A percentile compares a stretch with the other conserved stretches of the same genome.
Conservation (phyloP, 2,888 invertebrate species). For the Ennomos quercinarius region DNA sequence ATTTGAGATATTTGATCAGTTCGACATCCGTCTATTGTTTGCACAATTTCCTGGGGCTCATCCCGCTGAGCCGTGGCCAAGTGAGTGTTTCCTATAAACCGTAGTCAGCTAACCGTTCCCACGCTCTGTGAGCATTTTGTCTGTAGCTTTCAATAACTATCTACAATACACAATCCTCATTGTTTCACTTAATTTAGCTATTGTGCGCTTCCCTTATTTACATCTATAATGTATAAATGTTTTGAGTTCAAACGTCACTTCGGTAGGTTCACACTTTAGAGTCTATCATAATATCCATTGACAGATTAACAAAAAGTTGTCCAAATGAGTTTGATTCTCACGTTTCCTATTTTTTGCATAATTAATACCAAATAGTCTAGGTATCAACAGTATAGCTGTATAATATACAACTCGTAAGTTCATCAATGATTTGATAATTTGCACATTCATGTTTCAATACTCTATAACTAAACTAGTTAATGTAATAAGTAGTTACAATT, state of each 20-base stretch:
- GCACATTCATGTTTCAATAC: conserved; percentile 25
- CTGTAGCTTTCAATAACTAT: conserved; percentile 72
- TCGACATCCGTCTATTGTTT: conserved; percentile 56
- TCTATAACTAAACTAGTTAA: conserved; percentile 28
- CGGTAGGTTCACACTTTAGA: conserved; percentile 21
- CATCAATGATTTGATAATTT: conserved; percentile 26
- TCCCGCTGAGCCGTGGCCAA: conserved; percentile 60
- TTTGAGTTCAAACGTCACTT: conserved; percentile 51
- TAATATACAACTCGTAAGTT: conserved; percentile 10
- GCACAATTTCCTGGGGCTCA: conserved; percentile 59
- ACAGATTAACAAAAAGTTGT: conserved; percentile 7
- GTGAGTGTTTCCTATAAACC: conserved; percentile 70
- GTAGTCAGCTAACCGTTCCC: conserved; percentile 71
- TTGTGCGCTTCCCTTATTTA: conserved; percentile 78
- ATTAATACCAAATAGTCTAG: no score
- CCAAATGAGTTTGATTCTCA: conserved; percentile 7
- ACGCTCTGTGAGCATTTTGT: conserved; percentile 76
- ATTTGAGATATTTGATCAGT: conserved; percentile 37
- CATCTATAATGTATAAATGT: conserved; percentile 63
- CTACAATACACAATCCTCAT: conserved; percentile 79
- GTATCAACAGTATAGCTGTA: no score
- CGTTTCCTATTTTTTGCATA: background rate
- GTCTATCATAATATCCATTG: conserved; percentile 1
- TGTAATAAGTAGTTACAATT: conserved; percentile 67
- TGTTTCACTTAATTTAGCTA: conserved; percentile 83